These are phyloP conservation scores for Numida meleagris DNA, from an alignment of 2,113 vertebrate species.

Conservation along the genomic window DNA sequence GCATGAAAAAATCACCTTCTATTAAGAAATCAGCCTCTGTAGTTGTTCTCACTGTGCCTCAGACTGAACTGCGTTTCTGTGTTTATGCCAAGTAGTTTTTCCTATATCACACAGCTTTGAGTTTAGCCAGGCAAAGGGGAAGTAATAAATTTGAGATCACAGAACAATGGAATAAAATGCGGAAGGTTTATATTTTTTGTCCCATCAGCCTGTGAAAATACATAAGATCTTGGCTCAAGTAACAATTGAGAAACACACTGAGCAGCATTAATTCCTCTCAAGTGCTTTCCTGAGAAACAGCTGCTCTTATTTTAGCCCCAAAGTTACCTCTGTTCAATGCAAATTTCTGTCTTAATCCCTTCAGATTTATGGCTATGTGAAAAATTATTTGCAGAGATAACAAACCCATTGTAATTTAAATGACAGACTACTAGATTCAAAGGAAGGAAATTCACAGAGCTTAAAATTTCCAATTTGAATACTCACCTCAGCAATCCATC, in stretches of 20 bases:
- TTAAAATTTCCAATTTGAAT: not conserved
- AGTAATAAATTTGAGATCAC: conserved; percentile 41
- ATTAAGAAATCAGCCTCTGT: not conserved
- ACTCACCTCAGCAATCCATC: not conserved
- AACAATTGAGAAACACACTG: not conserved
- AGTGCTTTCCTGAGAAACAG: not conserved
- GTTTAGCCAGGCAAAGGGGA: conserved; percentile 28
- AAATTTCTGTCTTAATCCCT: conserved; percentile 15
- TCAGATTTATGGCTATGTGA: not conserved
- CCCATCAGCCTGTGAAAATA: not conserved
- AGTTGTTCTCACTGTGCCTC: not conserved
- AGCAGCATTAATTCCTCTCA: not conserved
- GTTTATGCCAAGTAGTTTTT: conserved; percentile 36
- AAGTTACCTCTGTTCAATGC: not conserved
- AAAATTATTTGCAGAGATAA: conserved; percentile 29
- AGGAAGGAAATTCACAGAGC: not conserved
- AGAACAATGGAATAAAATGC: conserved; percentile 23
- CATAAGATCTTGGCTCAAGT: not conserved
- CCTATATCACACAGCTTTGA: not conserved
- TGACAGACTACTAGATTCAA: not conserved
- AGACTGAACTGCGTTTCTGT: not conserved
- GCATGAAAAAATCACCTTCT: not conserved
- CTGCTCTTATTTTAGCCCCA: conserved; percentile 12
- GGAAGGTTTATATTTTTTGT: not conserved
- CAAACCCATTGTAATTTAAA: not conserved